phyloP scores from a whole-genome alignment of 2,888 invertebrate genomes.

The Mimas tiliae region DNA sequence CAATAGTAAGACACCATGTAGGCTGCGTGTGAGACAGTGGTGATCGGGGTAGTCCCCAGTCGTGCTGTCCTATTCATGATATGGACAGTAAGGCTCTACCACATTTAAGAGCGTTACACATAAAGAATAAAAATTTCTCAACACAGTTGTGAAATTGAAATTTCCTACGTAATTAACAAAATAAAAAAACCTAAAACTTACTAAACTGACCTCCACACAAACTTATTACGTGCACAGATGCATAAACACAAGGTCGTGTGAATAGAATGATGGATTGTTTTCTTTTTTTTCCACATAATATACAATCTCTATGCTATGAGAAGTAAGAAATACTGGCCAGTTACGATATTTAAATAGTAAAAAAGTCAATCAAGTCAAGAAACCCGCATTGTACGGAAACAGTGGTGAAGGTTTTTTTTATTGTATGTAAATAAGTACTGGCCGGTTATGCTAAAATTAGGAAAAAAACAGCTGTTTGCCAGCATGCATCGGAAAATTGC shows the following conservation, averaged over 20 bases:
- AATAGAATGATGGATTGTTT: conserved; percentile 18
- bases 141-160: neutral
- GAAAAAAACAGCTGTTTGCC: neutral
- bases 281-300: neutral
- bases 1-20: too few relatives aligned
- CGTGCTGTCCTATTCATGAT: too few relatives aligned
- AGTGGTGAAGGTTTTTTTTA: too few relatives aligned
- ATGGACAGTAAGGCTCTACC: too few relatives aligned
- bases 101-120: too few relatives aligned
- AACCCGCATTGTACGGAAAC: neutral
- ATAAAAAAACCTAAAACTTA: neutral
- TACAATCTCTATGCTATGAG: neutral
- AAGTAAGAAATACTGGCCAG: conserved; percentile 1
- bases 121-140: neutral
- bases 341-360: neutral
- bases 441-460: neutral
- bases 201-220: conserved; percentile 24
- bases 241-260: conserved; percentile 37
- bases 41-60: too few relatives aligned
- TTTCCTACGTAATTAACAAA: neutral
- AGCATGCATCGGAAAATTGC: too few relatives aligned
- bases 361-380: neutral
- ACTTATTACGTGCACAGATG: conserved; percentile 35
- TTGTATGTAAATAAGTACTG: neutral
- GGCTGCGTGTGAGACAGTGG: too few relatives aligned